Evolutionary conservation across 53 echinoderm and acorn worm species (phyloP).

Genomic region (Echinarachnius parma): DNA sequence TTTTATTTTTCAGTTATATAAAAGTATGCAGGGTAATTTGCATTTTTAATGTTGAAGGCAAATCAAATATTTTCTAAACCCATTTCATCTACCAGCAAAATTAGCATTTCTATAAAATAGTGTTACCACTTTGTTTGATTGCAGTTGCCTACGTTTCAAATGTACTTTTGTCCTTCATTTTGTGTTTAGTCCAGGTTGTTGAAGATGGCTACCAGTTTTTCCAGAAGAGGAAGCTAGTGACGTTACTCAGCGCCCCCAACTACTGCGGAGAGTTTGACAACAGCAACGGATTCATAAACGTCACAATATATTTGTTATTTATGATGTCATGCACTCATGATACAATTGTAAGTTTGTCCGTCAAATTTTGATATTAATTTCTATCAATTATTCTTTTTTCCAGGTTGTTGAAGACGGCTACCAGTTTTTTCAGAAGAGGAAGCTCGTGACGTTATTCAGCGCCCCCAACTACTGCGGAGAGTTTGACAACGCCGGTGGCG

Average conservation of each 20-base stretch:
- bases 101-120: too few species aligned
- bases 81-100: too few species aligned
- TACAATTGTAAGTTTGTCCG: too few species aligned
- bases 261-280: conserved; percentile 99
- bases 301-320: conserved; percentile 87
- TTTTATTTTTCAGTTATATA: too few species aligned
- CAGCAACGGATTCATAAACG: conserved; percentile 88
- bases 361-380: too few species aligned
- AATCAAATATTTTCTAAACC: too few species aligned
- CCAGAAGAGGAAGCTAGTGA: conserved; percentile 97
- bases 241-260: conserved; percentile 96
- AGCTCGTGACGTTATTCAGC: conserved; percentile 93
- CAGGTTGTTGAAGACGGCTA: conserved; percentile 99
- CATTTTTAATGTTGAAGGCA: too few species aligned
- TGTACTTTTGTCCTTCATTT: too few species aligned
- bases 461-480: conserved; percentile 99
- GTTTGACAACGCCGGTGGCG: conserved; percentile 98
- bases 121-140: too few species aligned
- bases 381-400: not conserved
- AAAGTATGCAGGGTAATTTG: too few species aligned
- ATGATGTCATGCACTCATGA: too few species aligned
- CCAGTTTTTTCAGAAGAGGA: conserved; percentile 99
- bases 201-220: conserved; percentile 99
- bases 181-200: conserved; percentile 69
- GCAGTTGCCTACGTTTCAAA: too few species aligned